A percentile compares a stretch with the other conserved stretches of the same genome.
Conservation (phyloP, 2,888 invertebrate genomes). For the Halictus quadricinctus region DNA sequence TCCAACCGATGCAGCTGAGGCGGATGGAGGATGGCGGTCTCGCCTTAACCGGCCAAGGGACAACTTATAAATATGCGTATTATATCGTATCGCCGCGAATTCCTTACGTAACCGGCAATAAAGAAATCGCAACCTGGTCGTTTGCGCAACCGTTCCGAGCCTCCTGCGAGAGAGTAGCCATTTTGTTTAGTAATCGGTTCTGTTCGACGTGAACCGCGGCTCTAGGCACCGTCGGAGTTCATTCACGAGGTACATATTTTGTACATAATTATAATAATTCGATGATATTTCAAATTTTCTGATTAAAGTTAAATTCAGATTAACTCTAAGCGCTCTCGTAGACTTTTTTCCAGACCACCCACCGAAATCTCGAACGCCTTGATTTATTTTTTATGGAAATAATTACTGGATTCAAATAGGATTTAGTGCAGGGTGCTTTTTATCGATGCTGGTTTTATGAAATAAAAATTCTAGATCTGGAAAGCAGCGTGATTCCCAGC, state of each 20-base stretch:
- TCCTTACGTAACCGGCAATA: conserved; percentile 20
- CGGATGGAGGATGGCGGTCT: background rate
- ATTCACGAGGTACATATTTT: too few relatives aligned
- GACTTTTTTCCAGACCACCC: background rate
- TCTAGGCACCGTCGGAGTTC: background rate
- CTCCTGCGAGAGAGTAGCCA: background rate
- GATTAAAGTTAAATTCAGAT: too few relatives aligned
- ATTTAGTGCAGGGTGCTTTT: too few relatives aligned
- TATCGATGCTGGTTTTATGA: background rate
- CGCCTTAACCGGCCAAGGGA: background rate
- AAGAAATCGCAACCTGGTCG: conserved; percentile 7
- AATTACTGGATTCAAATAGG: too few relatives aligned
- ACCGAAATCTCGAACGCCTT: background rate
- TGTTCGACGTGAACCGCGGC: background rate
- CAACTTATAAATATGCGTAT: conserved; percentile 30
- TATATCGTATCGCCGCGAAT: conserved; percentile 14
- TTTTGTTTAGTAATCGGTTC: background rate
- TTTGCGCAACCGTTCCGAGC: background rate
- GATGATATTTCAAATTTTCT: background rate
- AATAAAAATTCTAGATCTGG: too few relatives aligned
- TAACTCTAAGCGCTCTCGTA: background rate
- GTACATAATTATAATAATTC: background rate
- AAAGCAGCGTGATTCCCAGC: too few relatives aligned
- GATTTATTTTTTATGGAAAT: background rate
- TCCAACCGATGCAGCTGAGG: background rate